Evolutionary conservation across 2,888 invertebrate genomes (phyloP).

Genomic region (Cantharis lateralis): DNA sequence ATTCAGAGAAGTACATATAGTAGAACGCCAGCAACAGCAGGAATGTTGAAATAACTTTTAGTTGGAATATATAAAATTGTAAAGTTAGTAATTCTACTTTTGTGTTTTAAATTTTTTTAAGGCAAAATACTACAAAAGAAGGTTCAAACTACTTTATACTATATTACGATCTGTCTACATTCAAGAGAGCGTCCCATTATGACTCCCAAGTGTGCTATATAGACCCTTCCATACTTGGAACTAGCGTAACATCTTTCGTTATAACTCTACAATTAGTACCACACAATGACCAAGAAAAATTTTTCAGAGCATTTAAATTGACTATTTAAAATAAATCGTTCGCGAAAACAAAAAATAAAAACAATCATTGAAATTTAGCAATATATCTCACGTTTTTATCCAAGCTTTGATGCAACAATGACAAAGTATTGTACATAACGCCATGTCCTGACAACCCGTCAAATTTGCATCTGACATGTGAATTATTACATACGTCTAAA

Average conservation of each 20-base stretch:
- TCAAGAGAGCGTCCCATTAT: constrained; percentile 33
- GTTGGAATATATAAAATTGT: constrained; percentile 1
- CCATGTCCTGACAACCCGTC: constrained; percentile 2
- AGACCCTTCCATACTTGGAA: constrained; percentile 32
- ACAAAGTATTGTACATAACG: background rate
- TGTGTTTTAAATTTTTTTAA: constrained; percentile 5
- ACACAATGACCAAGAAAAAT: constrained; percentile 10
- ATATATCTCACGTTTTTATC: background rate
- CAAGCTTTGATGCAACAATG: background rate
- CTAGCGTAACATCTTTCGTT: constrained; percentile 28
- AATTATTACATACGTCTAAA: constrained; percentile 3
- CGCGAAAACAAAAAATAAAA: background rate
- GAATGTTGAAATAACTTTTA: background rate
- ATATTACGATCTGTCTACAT: constrained; percentile 35
- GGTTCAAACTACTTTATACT: background rate
- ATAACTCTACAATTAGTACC: constrained; percentile 23
- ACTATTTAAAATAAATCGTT: background rate
- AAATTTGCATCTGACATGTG: constrained; percentile 4
- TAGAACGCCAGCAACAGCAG: constrained; percentile 6
- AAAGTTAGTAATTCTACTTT: background rate
- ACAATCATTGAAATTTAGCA: background rate
- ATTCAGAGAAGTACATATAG: background rate
- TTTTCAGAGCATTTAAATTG: background rate
- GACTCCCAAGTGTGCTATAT: constrained; percentile 36
- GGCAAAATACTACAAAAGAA: background rate